These are phyloP conservation scores for Cossypha dichroa DNA, from an alignment of 2,797 vertebrate species.

Conservation along the genomic window DNA sequence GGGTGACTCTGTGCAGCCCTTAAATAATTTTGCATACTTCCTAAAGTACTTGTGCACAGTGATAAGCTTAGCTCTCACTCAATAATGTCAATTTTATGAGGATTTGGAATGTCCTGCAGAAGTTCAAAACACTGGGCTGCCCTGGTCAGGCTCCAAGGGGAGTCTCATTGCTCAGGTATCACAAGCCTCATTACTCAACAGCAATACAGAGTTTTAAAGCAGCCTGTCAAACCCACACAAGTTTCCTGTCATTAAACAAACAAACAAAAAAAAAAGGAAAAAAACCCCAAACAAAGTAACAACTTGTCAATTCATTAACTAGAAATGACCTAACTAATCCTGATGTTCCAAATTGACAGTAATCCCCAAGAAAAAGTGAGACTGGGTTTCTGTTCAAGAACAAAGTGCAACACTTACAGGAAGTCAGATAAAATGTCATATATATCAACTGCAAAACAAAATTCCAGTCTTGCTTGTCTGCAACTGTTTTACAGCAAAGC, in stretches of 20 bases:
- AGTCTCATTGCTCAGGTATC: not conserved
- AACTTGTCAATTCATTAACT: not conserved
- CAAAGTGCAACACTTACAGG: not conserved
- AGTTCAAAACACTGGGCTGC: not conserved
- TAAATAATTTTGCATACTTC: not conserved
- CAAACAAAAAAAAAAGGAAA: rapidly evolving
- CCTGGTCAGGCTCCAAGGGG: not conserved
- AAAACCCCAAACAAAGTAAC: not conserved
- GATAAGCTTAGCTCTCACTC: not conserved
- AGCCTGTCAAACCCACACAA: not conserved
- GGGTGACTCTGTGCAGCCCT: not conserved
- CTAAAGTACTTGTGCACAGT: not conserved
- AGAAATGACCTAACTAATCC: not conserved
- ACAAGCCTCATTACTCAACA: not conserved
- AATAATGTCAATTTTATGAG: not conserved
- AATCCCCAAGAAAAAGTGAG: not conserved
- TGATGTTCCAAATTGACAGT: not conserved
- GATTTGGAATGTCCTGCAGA: not conserved
- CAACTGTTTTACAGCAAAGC: rapidly evolving
- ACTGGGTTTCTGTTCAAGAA: not conserved
- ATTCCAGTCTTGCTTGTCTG: not conserved
- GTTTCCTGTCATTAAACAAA: not conserved
- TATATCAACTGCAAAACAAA: not conserved
- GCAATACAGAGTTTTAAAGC: not conserved
- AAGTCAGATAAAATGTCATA: not conserved